A percentile compares a stretch with the other conserved stretches of the same genome.
Conservation (phyloP, 2,888 invertebrate species). For the Hydropsyche betteni region DNA sequence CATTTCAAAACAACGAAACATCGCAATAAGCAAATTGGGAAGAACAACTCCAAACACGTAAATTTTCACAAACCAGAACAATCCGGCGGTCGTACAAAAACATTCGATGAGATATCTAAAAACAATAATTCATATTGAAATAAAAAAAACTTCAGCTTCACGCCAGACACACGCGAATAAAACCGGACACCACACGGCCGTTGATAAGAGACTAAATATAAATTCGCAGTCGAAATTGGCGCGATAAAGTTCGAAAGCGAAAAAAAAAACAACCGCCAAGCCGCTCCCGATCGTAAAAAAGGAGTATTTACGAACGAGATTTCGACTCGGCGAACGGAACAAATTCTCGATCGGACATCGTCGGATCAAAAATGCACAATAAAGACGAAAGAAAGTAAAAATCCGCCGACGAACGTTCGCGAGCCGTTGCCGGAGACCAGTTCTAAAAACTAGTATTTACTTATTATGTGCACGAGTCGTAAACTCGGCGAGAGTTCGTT, state of each 20-base stretch:
- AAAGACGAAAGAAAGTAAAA: not conserved
- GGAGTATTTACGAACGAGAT: not conserved
- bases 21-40: too few species aligned
- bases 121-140: slow-evolving; percentile 2
- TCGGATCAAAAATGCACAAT: slow-evolving; percentile 4
- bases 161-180: not conserved
- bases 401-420: not conserved
- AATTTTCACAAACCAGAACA: too few species aligned
- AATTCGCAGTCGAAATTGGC: not conserved
- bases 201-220: slow-evolving; percentile 12
- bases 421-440: too few species aligned
- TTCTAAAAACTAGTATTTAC: too few species aligned
- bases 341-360: not conserved
- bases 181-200: not conserved
- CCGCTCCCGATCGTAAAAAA: slow-evolving; percentile 13
- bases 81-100: too few species aligned
- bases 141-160: not conserved
- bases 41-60: too few species aligned
- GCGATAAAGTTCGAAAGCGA: slow-evolving; percentile 2
- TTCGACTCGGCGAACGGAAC: not conserved
- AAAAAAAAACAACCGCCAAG: not conserved
- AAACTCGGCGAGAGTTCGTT: too few species aligned
- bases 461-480: too few species aligned
- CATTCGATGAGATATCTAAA: too few species aligned
- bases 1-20: too few species aligned